Conservation (phyloP, 2,113 vertebrate genomes). For the Anseranas semipalmata region DNA sequence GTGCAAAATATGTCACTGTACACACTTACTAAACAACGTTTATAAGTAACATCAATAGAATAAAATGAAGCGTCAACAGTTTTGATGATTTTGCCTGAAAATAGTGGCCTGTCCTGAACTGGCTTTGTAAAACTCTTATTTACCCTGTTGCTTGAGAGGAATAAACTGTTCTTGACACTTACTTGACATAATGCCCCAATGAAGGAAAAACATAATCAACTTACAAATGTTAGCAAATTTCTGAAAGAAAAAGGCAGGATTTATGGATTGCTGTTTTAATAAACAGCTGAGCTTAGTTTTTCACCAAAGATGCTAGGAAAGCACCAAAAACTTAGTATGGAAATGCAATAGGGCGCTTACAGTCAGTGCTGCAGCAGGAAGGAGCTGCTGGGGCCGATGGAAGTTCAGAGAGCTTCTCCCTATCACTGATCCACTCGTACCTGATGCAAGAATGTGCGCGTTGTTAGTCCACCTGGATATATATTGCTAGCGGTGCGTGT, state of each 20-base stretch:
- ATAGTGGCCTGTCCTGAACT: neutral
- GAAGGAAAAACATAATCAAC: neutral
- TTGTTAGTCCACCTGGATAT: neutral
- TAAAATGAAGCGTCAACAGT: neutral
- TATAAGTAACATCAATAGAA: neutral
- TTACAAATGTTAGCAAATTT: neutral
- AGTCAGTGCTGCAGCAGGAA: neutral
- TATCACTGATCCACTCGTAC: neutral
- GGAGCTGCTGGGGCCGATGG: neutral
- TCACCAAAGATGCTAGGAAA: neutral
- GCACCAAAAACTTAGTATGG: neutral
- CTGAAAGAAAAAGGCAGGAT: neutral
- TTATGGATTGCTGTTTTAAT: neutral
- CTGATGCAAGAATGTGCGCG: neutral
- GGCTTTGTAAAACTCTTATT: neutral
- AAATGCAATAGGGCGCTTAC: neutral
- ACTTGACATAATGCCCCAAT: neutral
- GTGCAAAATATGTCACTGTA: neutral
- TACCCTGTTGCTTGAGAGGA: neutral
- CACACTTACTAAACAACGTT: neutral
- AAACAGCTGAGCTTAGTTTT: neutral
- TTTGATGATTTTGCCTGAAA: neutral
- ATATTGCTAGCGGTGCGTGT: neutral
- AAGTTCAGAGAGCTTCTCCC: rapidly evolving
- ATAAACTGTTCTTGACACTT: neutral